A percentile compares a stretch with the other conserved stretches of the same genome.
phyloP scores from a whole-genome alignment of 2,113 vertebrate genomes.

The Parus major region DNA sequence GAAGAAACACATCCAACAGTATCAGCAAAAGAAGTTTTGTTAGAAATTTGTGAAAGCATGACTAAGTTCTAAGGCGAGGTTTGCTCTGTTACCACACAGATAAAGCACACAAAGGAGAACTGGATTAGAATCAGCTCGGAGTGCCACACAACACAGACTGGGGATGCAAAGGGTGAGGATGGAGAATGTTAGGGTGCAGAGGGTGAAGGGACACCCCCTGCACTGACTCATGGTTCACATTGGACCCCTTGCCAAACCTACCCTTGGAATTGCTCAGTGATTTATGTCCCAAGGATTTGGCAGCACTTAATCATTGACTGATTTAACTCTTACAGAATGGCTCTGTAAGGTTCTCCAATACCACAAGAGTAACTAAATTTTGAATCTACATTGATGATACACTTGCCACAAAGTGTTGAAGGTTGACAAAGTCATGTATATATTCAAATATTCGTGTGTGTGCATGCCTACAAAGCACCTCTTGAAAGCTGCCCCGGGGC shows the following conservation, averaged over 20 bases:
- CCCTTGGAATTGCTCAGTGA: not conserved
- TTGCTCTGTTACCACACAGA: not conserved
- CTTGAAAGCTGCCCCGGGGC: rapidly evolving
- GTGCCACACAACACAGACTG: too few relatives aligned
- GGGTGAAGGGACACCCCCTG: not conserved
- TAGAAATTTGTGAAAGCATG: rapidly evolving
- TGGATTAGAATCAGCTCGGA: not conserved
- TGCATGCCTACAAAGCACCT: too few relatives aligned
- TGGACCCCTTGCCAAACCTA: not conserved
- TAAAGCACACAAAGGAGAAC: not conserved
- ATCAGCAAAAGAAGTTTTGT: not conserved
- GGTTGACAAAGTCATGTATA: not conserved
- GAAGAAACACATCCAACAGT: not conserved
- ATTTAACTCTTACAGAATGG: not conserved
- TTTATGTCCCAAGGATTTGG: not conserved
- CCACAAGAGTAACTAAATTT: not conserved
- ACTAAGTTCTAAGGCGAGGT: rapidly evolving
- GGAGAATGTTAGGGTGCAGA: not conserved
- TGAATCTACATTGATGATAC: not conserved
- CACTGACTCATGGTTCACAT: not conserved
- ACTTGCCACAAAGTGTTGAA: not conserved
- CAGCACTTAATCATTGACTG: not conserved
- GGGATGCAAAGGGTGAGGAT: not conserved
- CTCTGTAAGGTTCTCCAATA: not conserved
- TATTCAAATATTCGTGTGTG: not conserved